Evolutionary conservation across 2,113 vertebrate genomes (phyloP).

Genomic region (Mobula birostris): DNA sequence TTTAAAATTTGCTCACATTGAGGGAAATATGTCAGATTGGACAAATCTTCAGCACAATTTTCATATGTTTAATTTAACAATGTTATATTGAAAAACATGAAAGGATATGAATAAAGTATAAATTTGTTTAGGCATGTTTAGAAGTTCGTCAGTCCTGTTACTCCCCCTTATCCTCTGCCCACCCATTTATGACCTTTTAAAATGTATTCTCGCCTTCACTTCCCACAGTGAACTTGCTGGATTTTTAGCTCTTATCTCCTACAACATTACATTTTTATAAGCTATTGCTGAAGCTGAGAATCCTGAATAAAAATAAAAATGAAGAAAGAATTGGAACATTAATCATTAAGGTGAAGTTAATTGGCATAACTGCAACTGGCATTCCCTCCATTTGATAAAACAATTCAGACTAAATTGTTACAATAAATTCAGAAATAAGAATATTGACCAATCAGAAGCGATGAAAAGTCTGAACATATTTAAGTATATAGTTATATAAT

Average conservation of each 20-base stretch:
- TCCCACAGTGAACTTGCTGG: background rate
- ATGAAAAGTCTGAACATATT: too few species aligned
- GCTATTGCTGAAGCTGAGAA: background rate
- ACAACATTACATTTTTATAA: background rate
- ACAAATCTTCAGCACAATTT: background rate
- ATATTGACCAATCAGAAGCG: too few species aligned
- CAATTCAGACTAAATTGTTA: background rate
- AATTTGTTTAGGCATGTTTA: background rate
- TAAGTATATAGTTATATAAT: too few species aligned
- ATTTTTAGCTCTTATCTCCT: background rate
- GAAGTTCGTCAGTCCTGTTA: background rate
- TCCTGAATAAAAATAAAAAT: background rate
- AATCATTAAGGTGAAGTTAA: background rate
- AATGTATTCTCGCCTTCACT: background rate
- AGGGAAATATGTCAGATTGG: slow-evolving; percentile 43
- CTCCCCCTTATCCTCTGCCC: background rate
- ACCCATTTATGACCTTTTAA: background rate
- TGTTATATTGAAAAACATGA: background rate
- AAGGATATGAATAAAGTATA: background rate
- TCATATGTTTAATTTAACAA: background rate
- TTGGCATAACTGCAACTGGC: background rate
- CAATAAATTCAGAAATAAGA: too few species aligned
- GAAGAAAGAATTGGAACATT: background rate
- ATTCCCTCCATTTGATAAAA: background rate
- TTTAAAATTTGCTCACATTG: too few species aligned